Conservation (phyloP, 2,113 vertebrate species). For the Aegotheles bennettii region DNA sequence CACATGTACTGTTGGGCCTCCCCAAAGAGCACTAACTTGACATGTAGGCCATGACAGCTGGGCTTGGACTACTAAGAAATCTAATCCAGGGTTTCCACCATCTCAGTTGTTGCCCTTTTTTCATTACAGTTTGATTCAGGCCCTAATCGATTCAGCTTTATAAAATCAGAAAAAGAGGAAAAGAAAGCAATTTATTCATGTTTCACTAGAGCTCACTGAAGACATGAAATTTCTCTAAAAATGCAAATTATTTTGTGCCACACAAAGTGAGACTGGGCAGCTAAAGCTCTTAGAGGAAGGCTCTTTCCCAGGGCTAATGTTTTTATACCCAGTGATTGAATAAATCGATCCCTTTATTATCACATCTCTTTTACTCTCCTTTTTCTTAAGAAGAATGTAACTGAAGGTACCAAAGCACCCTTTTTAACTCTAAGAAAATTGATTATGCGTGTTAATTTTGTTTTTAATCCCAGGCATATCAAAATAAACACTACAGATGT, state of each 20-base stretch:
- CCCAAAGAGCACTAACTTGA: constrained; percentile 83
- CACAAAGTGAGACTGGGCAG: constrained; percentile 59
- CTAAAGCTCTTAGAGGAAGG: constrained; percentile 71
- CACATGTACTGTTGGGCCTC: constrained; percentile 74
- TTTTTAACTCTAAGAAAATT: constrained; percentile 62
- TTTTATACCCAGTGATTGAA: constrained; percentile 72
- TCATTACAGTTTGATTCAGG: constrained; percentile 68
- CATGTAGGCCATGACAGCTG: constrained; percentile 59
- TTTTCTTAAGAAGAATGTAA: constrained; percentile 56
- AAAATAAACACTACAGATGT: constrained; percentile 73
- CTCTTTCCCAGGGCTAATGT: constrained; percentile 76
- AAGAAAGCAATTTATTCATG: constrained; percentile 78
- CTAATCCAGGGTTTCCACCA: constrained; percentile 66
- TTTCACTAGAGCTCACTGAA: constrained; percentile 68
- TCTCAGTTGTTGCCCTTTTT: constrained; percentile 67
- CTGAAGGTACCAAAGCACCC: constrained; percentile 29
- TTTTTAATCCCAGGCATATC: constrained; percentile 74
- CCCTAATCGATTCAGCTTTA: constrained; percentile 74
- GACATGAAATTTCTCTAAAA: constrained; percentile 80
- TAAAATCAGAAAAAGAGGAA: constrained; percentile 69
- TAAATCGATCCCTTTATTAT: constrained; percentile 74
- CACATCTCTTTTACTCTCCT: constrained; percentile 49
- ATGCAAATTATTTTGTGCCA: constrained; percentile 76
- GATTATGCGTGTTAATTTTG: constrained; percentile 77
- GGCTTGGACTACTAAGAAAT: constrained; percentile 58